A percentile compares a stretch with the other conserved stretches of the same genome.
These are phyloP conservation scores for Crossaster papposus DNA, from an alignment of 53 echinoderm and acorn worm genomes.

Conservation along the genomic window DNA sequence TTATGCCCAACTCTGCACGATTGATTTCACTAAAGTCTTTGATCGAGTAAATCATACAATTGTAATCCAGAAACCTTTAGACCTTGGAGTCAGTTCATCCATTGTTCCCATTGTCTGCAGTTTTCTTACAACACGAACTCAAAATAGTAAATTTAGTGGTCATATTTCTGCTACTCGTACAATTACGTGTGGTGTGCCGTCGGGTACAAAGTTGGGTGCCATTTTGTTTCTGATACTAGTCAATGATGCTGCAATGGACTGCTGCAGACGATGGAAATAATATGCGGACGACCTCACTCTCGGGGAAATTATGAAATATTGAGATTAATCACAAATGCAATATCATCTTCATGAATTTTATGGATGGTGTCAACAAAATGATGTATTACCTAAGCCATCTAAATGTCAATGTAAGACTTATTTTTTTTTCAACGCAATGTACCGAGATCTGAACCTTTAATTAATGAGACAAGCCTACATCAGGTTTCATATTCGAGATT, in stretches of 20 bases:
- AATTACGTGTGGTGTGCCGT: slow-evolving; percentile 17
- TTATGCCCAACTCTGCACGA: neutral
- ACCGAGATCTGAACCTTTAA: neutral
- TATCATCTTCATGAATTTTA: no score
- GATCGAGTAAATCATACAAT: neutral
- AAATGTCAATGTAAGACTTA: neutral
- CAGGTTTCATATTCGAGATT: no score
- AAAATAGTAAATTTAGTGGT: neutral
- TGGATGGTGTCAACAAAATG: neutral
- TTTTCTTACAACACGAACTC: neutral
- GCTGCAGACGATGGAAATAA: slow-evolving; percentile 22
- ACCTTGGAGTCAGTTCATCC: neutral
- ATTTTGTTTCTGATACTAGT: slow-evolving; percentile 11
- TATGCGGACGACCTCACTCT: neutral
- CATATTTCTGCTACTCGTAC: neutral
- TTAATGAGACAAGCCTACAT: no score
- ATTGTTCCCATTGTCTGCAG: neutral
- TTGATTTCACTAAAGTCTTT: neutral
- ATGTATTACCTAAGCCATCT: neutral
- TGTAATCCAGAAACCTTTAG: neutral
- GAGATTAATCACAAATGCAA: no score
- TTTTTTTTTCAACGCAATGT: neutral
- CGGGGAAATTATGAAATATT: no score
- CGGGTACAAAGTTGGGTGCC: slow-evolving; percentile 16
- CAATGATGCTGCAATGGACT: neutral